These are phyloP conservation scores for Teinopalpus imperialis DNA, from an alignment of 2,888 invertebrate genomes.

Conservation along the genomic window DNA sequence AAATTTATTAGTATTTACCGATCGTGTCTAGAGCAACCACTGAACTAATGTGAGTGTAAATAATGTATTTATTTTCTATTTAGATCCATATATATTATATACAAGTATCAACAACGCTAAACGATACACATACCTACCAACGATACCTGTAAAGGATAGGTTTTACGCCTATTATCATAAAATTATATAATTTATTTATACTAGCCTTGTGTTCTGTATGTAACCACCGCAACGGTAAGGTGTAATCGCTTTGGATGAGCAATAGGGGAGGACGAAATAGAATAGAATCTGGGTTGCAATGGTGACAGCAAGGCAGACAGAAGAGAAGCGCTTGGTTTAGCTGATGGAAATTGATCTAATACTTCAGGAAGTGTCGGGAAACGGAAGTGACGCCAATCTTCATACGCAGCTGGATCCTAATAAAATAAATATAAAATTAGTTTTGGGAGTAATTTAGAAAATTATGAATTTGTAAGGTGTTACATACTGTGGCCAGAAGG, in stretches of 20 bases:
- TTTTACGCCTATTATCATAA: too few species aligned
- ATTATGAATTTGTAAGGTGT: too few species aligned
- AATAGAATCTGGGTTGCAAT: conserved; percentile 95
- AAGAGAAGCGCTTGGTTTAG: conserved; percentile 90
- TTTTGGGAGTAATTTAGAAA: conserved; percentile 2
- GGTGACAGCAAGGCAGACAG: conserved; percentile 91
- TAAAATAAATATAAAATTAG: conserved; percentile 6
- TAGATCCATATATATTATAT: too few species aligned
- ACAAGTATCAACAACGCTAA: too few species aligned
- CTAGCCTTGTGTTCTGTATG: conserved; percentile 91
- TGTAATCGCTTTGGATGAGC: conserved; percentile 91
- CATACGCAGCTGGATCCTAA: conserved; percentile 93
- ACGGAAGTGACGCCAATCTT: conserved; percentile 95
- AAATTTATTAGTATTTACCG: too few species aligned
- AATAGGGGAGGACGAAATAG: conserved; percentile 94
- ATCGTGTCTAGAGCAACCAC: too few species aligned
- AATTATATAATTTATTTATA: conserved; percentile 7
- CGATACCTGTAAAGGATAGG: too few species aligned
- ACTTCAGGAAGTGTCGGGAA: conserved; percentile 94
- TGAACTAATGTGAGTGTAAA: too few species aligned
- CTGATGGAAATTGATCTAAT: conserved; percentile 93
- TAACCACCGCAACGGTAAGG: conserved; percentile 95
- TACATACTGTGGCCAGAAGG: conserved; percentile 87
- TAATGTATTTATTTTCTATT: too few species aligned
- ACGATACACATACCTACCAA: too few species aligned